Percentiles rank a stretch among this genome's conserved stretches.
phyloP scores from a whole-genome alignment of 2,797 vertebrate genomes.

The Pangasius larnaudii region DNA sequence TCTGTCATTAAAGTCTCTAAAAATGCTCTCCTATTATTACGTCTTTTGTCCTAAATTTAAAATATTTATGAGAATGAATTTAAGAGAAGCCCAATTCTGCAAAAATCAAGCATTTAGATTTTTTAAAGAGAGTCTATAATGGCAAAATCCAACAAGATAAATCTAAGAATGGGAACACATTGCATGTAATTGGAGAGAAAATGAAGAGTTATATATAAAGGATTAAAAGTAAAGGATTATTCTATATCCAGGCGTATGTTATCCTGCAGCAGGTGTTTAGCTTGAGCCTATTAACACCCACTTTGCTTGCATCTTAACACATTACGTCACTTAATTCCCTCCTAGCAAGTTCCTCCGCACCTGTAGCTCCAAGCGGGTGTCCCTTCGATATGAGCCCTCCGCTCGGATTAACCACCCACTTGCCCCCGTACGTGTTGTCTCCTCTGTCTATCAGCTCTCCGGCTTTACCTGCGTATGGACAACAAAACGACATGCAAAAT shows the following conservation, averaged over 20 bases:
- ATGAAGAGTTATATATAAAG: not conserved
- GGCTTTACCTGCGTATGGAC: conserved; percentile 79
- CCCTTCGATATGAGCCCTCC: conserved; percentile 97
- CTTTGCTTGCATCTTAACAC: too few relatives aligned
- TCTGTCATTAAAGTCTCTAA: too few relatives aligned
- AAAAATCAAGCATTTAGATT: not conserved
- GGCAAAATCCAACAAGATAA: not conserved
- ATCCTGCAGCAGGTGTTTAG: not conserved
- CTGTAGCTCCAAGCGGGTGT: conserved; percentile 96
- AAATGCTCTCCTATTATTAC: not conserved
- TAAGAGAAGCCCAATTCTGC: not conserved
- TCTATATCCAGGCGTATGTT: not conserved
- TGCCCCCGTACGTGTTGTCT: conserved; percentile 95
- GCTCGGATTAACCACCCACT: conserved; percentile 96
- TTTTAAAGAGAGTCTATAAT: too few relatives aligned
- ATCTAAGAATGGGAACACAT: not conserved
- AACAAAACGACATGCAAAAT: not conserved
- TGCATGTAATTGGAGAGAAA: not conserved
- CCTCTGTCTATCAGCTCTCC: conserved; percentile 90
- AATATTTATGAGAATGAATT: not conserved
- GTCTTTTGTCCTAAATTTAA: not conserved
- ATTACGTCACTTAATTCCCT: not conserved
- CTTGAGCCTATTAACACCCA: not conserved
- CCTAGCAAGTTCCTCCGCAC: conserved; percentile 61
- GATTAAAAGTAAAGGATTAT: not conserved